Evolutionary conservation across 2,113 vertebrate species (phyloP).

Genomic region (Peromyscus leucopus): DNA sequence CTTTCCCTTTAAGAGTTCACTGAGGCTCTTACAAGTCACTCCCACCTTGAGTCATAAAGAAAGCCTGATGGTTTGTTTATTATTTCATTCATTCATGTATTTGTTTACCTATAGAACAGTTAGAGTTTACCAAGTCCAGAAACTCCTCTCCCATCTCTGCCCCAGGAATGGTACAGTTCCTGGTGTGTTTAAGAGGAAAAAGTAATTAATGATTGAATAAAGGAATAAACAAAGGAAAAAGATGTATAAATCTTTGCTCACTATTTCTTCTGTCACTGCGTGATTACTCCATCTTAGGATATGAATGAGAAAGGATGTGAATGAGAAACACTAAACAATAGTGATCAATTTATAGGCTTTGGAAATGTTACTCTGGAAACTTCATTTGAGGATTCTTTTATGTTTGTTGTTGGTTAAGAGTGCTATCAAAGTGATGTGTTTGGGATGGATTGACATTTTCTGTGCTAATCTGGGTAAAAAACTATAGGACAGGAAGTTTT

Average conservation of each 20-base stretch:
- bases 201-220: constrained; percentile 39
- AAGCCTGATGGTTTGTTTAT: background rate
- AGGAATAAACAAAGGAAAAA: constrained; percentile 20
- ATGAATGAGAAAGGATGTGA: constrained; percentile 19
- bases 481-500: background rate
- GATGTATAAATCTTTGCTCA: background rate
- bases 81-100: constrained; percentile 4
- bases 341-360: constrained; percentile 43
- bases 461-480: constrained; percentile 6
- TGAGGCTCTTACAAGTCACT: no score
- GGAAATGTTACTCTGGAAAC: constrained; percentile 3
- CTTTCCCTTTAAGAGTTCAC: no score
- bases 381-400: constrained; percentile 19
- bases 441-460: constrained; percentile 33
- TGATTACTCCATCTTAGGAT: background rate
- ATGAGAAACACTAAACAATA: constrained; percentile 42
- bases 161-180: background rate
- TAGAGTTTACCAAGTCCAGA: constrained; percentile 17
- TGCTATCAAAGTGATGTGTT: constrained; percentile 45
- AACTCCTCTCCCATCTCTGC: background rate
- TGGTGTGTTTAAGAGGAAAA: constrained; percentile 11
- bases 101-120: constrained; percentile 15
- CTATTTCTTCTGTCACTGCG: background rate
- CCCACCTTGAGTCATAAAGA: no score
- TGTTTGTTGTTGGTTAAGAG: constrained; percentile 19